Conservation (phyloP, 2,113 vertebrate genomes). For the Hippocampus comes region DNA sequence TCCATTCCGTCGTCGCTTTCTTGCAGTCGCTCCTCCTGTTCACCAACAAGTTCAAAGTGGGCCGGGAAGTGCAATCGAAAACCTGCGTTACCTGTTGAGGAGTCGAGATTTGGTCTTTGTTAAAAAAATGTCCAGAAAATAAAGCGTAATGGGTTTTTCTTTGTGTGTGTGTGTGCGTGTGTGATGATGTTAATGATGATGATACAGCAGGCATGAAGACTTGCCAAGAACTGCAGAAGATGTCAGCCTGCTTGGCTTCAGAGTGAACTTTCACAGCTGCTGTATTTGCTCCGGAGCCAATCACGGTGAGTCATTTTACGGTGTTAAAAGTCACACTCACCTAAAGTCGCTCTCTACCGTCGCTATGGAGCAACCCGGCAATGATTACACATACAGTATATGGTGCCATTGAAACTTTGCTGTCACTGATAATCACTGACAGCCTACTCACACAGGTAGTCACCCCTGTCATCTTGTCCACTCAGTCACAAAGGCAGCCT, state of each 20-base stretch:
- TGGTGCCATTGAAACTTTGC: conserved; percentile 32
- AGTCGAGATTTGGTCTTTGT: conserved; percentile 27
- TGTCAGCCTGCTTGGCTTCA: conserved; percentile 6
- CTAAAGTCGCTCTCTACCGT: conserved; percentile 19
- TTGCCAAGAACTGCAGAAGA: conserved; percentile 10
- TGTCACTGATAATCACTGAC: conserved; percentile 37
- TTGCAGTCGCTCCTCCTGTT: conserved; percentile 40
- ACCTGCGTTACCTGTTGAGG: conserved; percentile 71
- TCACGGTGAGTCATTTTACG: conserved; percentile 7
- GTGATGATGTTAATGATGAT: not conserved
- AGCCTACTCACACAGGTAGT: conserved; percentile 46
- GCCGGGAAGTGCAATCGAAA: conserved; percentile 71
- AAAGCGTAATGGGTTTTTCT: not conserved
- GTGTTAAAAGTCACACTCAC: conserved; percentile 24
- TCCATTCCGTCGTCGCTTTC: conserved; percentile 48
- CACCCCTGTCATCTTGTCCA: conserved; percentile 42
- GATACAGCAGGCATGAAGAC: conserved; percentile 10
- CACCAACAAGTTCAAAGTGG: conserved; percentile 57
- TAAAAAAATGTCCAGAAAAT: not conserved
- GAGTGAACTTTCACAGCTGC: conserved; percentile 26
- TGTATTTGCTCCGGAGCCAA: conserved; percentile 15
- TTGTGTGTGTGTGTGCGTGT: not conserved
- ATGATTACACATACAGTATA: conserved; percentile 28
- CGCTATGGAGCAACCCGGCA: conserved; percentile 27
- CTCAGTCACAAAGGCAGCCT: conserved; percentile 51